Conservation (phyloP, 2,888 invertebrate species). For the Aleiodes leptofemur region DNA sequence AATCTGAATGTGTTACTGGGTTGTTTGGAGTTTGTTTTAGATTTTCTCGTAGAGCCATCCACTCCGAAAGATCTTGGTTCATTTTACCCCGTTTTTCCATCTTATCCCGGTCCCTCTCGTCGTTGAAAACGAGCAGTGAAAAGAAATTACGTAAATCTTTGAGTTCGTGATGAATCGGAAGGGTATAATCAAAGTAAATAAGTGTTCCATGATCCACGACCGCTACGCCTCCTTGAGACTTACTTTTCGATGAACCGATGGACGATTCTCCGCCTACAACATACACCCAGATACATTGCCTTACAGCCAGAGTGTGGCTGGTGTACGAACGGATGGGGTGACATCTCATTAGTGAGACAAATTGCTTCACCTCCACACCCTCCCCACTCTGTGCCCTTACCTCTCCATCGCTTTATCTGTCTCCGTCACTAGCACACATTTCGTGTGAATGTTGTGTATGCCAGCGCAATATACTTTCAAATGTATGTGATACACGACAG, state of each 20-base stretch:
- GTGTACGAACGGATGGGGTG: constrained; percentile 69
- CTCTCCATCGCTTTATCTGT: constrained; percentile 37
- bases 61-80: no score
- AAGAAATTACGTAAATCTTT: no score
- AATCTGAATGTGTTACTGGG: no score
- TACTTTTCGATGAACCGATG: constrained; percentile 29
- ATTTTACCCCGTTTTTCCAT: no score
- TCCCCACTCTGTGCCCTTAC: constrained; percentile 48
- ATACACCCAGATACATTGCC: constrained; percentile 30
- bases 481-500: constrained; percentile 17
- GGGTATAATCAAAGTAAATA: constrained; percentile 20
- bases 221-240: constrained; percentile 40
- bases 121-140: no score
- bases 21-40: no score
- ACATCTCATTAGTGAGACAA: constrained; percentile 76
- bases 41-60: no score
- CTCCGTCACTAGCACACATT: constrained; percentile 10
- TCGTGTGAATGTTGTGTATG: constrained; percentile 39
- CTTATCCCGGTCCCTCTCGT: no score
- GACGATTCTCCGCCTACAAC: constrained; percentile 27
- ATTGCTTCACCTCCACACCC: constrained; percentile 72
- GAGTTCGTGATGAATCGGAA: not conserved
- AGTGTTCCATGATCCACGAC: constrained; percentile 39
- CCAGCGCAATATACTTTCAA: not conserved
- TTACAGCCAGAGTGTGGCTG: constrained; percentile 51